phyloP scores from a whole-genome alignment of 2,888 invertebrate genomes.

The Cistogaster globosa region DNA sequence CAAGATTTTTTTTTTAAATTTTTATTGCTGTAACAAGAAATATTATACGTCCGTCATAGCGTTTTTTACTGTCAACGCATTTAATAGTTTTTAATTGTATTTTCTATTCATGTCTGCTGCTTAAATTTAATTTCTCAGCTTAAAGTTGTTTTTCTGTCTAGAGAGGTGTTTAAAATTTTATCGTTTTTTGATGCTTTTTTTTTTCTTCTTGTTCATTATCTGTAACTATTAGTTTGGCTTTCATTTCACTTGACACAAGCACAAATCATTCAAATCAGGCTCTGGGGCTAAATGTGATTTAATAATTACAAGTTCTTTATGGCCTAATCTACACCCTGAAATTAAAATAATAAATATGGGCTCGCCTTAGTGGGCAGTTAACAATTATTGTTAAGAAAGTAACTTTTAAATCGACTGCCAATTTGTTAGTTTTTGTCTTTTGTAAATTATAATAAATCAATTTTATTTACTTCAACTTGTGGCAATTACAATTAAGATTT shows the following conservation, averaged over 20 bases:
- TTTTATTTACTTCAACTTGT: constrained; percentile 37
- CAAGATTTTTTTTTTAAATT: constrained; percentile 3
- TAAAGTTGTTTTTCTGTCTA: constrained; percentile 43
- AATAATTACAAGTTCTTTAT: constrained; percentile 66
- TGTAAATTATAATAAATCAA: constrained; percentile 43
- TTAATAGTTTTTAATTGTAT: constrained; percentile 50
- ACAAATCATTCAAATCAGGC: constrained; percentile 32
- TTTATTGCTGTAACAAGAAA: constrained; percentile 8
- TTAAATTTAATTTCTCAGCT: constrained; percentile 9
- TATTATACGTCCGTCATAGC: constrained; percentile 47
- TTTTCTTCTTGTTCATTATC: not conserved
- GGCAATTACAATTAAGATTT: not conserved
- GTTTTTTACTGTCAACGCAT: constrained; percentile 70
- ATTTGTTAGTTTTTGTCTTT: not conserved
- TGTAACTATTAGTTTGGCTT: constrained; percentile 4
- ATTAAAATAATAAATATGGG: constrained; percentile 52
- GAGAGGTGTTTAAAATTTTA: constrained; percentile 65
- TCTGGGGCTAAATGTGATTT: constrained; percentile 57
- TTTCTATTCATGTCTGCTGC: not conserved
- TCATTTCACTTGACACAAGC: constrained; percentile 24
- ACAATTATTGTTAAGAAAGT: constrained; percentile 46
- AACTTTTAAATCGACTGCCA: constrained; percentile 21
- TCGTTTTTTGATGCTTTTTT: constrained; percentile 44
- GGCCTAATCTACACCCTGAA: constrained; percentile 55
- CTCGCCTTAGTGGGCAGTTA: constrained; percentile 40